Evolutionary conservation across 92 coral and sea anemone genomes (phyloP).

Genomic region (Zoanthus sansibaricus): DNA sequence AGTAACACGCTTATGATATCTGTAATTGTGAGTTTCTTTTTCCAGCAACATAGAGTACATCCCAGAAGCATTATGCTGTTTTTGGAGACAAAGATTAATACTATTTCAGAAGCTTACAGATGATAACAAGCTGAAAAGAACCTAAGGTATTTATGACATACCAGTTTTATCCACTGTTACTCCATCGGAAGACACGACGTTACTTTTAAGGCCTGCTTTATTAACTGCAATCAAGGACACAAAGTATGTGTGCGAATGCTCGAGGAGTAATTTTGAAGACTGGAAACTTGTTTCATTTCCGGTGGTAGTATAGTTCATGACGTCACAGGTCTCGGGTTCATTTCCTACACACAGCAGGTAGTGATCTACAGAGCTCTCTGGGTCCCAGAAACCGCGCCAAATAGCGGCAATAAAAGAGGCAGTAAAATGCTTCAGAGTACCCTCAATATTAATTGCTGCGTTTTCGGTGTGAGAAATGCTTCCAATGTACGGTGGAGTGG

Average conservation of each 20-base stretch:
- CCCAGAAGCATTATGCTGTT: too few species aligned
- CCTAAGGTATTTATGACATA: background rate
- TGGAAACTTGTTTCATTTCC: slow-evolving; percentile 66
- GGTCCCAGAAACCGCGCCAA: slow-evolving; percentile 91
- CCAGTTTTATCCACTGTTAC: slow-evolving; percentile 87
- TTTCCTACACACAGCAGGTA: slow-evolving; percentile 86
- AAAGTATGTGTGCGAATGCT: slow-evolving; percentile 77
- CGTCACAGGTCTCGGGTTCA: slow-evolving; percentile 70
- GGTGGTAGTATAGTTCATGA: slow-evolving; percentile 58
- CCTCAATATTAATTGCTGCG: slow-evolving; percentile 47
- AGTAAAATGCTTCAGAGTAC: slow-evolving; percentile 58
- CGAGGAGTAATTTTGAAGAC: slow-evolving; percentile 49
- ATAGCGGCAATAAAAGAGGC: slow-evolving; percentile 70
- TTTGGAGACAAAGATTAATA: too few species aligned
- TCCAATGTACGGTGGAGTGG: slow-evolving; percentile 82
- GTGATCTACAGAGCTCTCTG: slow-evolving; percentile 71
- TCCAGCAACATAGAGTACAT: too few species aligned
- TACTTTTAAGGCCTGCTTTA: slow-evolving; percentile 76
- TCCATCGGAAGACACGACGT: slow-evolving; percentile 80
- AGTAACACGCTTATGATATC: too few species aligned
- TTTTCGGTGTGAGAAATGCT: slow-evolving; percentile 65
- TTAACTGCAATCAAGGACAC: slow-evolving; percentile 81
- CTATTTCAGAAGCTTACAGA: background rate
- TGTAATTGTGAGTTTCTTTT: too few species aligned
- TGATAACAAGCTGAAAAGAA: background rate